Evolutionary conservation across 2,888 invertebrate species (phyloP).

Genomic region (Aphrophora alni): DNA sequence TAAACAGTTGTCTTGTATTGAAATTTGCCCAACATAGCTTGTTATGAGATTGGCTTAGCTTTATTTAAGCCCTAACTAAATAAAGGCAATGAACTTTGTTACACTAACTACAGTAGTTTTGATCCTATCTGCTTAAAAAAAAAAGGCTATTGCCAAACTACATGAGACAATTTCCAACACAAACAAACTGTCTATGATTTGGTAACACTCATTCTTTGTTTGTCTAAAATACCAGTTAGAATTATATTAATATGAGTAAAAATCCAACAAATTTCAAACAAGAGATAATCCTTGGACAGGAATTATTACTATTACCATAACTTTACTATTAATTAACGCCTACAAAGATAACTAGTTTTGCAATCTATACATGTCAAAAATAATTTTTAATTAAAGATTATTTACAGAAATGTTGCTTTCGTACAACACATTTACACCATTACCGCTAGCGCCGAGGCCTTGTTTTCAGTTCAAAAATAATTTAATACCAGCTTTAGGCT

Average conservation of each 20-base stretch:
- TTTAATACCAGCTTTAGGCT: conserved; percentile 17
- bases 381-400: conserved; percentile 43
- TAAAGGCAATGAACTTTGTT: background rate
- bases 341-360: conserved; percentile 44
- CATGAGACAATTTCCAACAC: background rate
- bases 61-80: background rate
- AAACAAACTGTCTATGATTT: conserved; percentile 12
- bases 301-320: conserved; percentile 33
- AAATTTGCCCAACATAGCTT: background rate
- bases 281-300: conserved; percentile 36
- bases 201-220: conserved; percentile 32
- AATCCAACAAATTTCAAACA: conserved; percentile 31
- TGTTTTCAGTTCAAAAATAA: conserved; percentile 32
- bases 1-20: background rate
- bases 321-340: conserved; percentile 32
- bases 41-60: background rate
- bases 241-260: conserved; percentile 32
- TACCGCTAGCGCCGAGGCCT: conserved; percentile 13
- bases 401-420: conserved; percentile 38
- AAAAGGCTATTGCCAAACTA: background rate
- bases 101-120: background rate
- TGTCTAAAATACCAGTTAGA: conserved; percentile 25
- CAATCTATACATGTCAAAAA: conserved; percentile 49
- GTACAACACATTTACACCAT: conserved; percentile 35
- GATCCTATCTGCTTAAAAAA: background rate